Evolutionary conservation across 64 coral and sea anemone species (phyloP), one percentile per base, ranked within the genome.

Genomic region (Montipora efflorescens): DNA sequence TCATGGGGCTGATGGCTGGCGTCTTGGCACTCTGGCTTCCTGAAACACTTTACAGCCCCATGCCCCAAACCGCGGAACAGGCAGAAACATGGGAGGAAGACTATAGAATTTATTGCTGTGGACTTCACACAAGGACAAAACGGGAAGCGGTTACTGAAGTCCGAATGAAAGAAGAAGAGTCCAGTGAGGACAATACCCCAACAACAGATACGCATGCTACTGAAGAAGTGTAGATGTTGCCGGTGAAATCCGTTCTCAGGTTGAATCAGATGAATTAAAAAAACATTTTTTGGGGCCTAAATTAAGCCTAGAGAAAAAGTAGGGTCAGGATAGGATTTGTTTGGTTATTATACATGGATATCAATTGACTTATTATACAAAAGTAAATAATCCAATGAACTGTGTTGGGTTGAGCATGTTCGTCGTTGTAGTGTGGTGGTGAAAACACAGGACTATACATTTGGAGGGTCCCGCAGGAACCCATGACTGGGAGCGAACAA

Each of bases 11-110:
- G 48, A 72, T 73, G 3, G 95, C 92, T 1, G 92, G 95, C 7
- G 78, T 94, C 28, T 44, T 97, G 89, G 84, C 95, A 7, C 58
- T 97, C 48, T 97, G 92, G 88, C 75, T 97, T 19, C 95, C 95
- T 55, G 95, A 97, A 73, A 97, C 95, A 0, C 67, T 94, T 83
- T 91, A 94, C 55, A 77, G 77, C 10, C 92, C 91, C 23, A 97
- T 97, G 82, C 82, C 92, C 20, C 95, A 97, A 88, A 97, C 95
- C 10, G 95, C 94, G 6, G 95, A 97, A 49, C 88, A 97, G 52
- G 74, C 83, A 13, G 95, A 97, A 67, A 77, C 76, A 21, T 97
- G 92, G 95, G 77, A 84, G 43, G 95, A 97, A 62, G 95, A 97
- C 66, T 96, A 94, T 59, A 79, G 18, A 36, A 93, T 93, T 3